Evolutionary conservation across 2,113 vertebrate genomes (phyloP).

Genomic region (Campylomormyrus tamandua): DNA sequence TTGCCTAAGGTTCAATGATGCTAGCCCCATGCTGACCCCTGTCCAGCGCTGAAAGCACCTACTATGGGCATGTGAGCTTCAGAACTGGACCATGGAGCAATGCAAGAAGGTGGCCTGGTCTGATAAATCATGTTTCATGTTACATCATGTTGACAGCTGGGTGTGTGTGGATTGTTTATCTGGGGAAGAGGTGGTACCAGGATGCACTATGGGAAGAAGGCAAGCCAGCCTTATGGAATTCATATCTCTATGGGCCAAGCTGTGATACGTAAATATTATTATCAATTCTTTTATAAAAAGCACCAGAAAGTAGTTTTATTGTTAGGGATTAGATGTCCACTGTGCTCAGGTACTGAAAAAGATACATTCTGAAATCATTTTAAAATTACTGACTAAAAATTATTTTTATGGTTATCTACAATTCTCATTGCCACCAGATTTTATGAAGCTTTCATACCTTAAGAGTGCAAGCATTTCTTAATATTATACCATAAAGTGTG

Average conservation of each 20-base stretch:
- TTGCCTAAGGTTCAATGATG: no score
- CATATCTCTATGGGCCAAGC: background rate
- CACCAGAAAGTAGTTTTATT: background rate
- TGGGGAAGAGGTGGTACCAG: background rate
- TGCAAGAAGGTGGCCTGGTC: background rate
- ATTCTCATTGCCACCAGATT: background rate
- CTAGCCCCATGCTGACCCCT: background rate
- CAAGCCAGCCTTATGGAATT: background rate
- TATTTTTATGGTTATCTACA: background rate
- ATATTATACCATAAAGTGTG: background rate
- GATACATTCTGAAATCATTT: background rate
- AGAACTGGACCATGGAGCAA: background rate
- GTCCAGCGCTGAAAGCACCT: background rate
- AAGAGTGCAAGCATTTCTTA: background rate
- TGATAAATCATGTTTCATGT: background rate
- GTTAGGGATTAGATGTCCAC: background rate
- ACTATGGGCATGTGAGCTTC: background rate
- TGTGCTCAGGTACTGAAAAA: background rate
- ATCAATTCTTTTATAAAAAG: background rate
- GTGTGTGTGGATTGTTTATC: background rate
- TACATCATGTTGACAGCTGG: background rate
- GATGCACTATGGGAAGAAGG: background rate
- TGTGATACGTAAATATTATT: background rate
- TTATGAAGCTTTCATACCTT: background rate
- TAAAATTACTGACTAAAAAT: background rate